Evolutionary conservation across 2,888 invertebrate species (phyloP).

Genomic region (Oeneis ivallda): DNA sequence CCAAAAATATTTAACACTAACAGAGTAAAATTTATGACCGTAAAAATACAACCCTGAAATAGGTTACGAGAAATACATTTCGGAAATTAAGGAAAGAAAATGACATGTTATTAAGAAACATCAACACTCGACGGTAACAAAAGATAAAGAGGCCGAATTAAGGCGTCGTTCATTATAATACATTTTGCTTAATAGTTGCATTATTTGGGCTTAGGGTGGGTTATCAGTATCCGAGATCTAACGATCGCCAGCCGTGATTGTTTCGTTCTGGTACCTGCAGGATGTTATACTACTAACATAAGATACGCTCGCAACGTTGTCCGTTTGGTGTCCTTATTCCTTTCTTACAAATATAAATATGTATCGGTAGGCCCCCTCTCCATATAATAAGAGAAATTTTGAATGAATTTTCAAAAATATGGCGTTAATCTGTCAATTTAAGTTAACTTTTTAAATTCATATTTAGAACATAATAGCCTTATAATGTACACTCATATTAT

Average conservation of each 20-base stretch:
- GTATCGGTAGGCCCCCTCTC: too few relatives aligned
- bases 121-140: slow-evolving; percentile 77
- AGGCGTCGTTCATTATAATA: slow-evolving; percentile 75
- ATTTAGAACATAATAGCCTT: too few relatives aligned
- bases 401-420: too few relatives aligned
- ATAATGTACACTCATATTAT: too few relatives aligned
- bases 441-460: background rate
- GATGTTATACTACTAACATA: slow-evolving; percentile 43
- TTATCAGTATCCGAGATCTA: slow-evolving; percentile 64
- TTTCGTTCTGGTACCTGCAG: slow-evolving; percentile 58
- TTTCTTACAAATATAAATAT: background rate
- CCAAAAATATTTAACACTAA: slow-evolving; percentile 18
- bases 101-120: slow-evolving; percentile 78
- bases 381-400: too few relatives aligned
- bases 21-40: slow-evolving; percentile 19
- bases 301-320: slow-evolving; percentile 15
- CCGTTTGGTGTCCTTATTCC: slow-evolving; percentile 8
- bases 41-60: slow-evolving; percentile 54
- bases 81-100: slow-evolving; percentile 74
- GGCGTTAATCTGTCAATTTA: background rate
- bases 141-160: slow-evolving; percentile 79
- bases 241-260: slow-evolving; percentile 66
- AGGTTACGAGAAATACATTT: slow-evolving; percentile 70
- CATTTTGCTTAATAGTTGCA: slow-evolving; percentile 72
- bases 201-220: slow-evolving; percentile 64